Evolutionary conservation across 2,113 vertebrate genomes (phyloP).

Genomic region (Beaufortia kweichowensis): DNA sequence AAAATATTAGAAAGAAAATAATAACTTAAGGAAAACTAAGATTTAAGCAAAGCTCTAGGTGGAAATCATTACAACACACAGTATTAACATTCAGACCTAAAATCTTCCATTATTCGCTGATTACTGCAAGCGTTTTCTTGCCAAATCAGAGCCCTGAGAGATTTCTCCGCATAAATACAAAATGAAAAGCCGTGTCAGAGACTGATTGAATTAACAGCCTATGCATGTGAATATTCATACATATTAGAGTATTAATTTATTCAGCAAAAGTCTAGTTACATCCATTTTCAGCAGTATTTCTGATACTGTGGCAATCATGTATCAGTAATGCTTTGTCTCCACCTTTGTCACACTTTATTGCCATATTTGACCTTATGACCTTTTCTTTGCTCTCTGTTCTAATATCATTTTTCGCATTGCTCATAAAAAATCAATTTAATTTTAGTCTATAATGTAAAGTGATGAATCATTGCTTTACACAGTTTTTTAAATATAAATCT

Average conservation of each 20-base stretch:
- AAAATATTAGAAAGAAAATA: background rate
- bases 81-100: conserved; percentile 28
- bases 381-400: conserved; percentile 2
- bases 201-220: conserved; percentile 28
- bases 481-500: conserved; percentile 7
- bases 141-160: conserved; percentile 22
- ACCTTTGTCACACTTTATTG: conserved; percentile 20
- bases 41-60: conserved; percentile 25
- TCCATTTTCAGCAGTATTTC: background rate
- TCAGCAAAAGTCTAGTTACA: background rate
- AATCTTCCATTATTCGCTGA: conserved; percentile 30
- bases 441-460: background rate
- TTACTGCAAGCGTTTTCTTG: conserved; percentile 28
- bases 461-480: conserved; percentile 10
- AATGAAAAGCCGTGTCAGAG: conserved; percentile 33
- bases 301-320: background rate
- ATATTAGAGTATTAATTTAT: conserved; percentile 16
- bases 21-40: background rate
- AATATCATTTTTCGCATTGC: background rate
- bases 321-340: conserved; percentile 19
- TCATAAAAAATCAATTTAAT: background rate
- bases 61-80: conserved; percentile 19
- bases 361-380: conserved; percentile 7
- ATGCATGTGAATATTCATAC: conserved; percentile 33
- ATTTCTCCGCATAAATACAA: conserved; percentile 33